Base-by-base conservation (phyloP, 2,888 invertebrate genomes). In the Yponomeuta plumbellus region DNA sequence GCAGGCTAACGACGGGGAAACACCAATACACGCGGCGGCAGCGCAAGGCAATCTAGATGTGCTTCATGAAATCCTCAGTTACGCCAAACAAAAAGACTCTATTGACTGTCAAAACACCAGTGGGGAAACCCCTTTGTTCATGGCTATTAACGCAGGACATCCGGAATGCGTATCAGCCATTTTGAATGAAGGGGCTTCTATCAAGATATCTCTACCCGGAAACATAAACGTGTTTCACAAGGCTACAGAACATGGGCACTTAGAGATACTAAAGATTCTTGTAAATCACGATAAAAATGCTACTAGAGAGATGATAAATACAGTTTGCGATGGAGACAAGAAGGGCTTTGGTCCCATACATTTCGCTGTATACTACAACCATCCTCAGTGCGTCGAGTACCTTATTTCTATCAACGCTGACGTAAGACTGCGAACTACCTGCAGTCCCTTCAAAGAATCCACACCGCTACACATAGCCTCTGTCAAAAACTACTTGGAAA, bases 161-260 rank as follows among this genome's bases (percentile, higher is more conserved):
- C 73, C 81, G 2, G 83, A 86, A 21, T 92, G 92, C 71, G 86
- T 92, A 0, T 76, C 78, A 71, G 80, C 85, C 39, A 81, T 93
- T 63, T 74, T 93, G 6, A 77, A 81, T 3, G 88, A 88, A 77
- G 92, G 91, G 22, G 92, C 92, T 4, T 85, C 87, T 1, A 73
- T 92, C 2, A 85, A 85, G 71, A 78, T 86, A 20, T 83, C 78
- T 64, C 73, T 92, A 61, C 84, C 86, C 20, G 89, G 89, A 21
- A 83, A 91, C 26, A 80, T 88, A 0, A 94, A 92, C 58, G 90
- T 94, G 63, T 80, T 94, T n/a, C 94, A 94, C 70, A 80, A 92
- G 67, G 93, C 94, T 52, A 92, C 93, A 58, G 92, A 92, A 71
- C 76, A 86, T 70, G 93, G 93, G 0, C 86, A 92, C 68, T 71